These are phyloP conservation scores for Drosophila nr. fundita DNA, from an alignment of 2,888 invertebrate genomes.

Conservation along the genomic window DNA sequence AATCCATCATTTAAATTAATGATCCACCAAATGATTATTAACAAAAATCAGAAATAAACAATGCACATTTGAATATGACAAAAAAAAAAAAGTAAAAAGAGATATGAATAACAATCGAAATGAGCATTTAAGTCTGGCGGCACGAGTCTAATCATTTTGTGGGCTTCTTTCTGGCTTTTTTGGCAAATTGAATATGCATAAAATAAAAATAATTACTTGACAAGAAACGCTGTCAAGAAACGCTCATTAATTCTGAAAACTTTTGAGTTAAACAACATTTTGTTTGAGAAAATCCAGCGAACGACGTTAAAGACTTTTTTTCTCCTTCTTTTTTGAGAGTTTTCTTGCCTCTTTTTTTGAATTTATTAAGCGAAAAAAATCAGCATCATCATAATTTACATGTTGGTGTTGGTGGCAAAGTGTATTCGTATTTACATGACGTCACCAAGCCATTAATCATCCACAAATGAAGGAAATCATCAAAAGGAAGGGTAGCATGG, in stretches of 20 bases:
- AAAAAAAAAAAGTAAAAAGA: constrained; percentile 21
- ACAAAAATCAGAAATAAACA: constrained; percentile 44
- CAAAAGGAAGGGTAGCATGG: constrained; percentile 2
- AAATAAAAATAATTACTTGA: constrained; percentile 8
- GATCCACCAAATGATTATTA: constrained; percentile 50
- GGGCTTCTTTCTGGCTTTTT: constrained; percentile 15
- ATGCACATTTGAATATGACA: constrained; percentile 27
- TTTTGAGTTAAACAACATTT: constrained; percentile 4
- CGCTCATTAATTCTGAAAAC: constrained; percentile 44
- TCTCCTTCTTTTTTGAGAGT: constrained; percentile 8
- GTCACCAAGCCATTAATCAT: constrained; percentile 62
- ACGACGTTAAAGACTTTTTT: constrained; percentile 26
- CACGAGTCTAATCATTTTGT: constrained; percentile 4
- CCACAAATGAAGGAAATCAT: constrained; percentile 30
- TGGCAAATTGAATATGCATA: constrained; percentile 10
- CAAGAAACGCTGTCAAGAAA: constrained; percentile 30
- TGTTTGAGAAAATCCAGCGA: constrained; percentile 12
- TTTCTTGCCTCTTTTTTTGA: constrained; percentile 14
- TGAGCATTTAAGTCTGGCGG: background rate
- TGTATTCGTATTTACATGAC: constrained; percentile 49
- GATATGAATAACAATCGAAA: constrained; percentile 50
- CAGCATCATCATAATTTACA: constrained; percentile 47
- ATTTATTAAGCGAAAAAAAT: constrained; percentile 10
- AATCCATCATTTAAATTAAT: constrained; percentile 65
- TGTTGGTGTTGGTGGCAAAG: constrained; percentile 35